Conservation (phyloP, 2,888 invertebrate species). For the Gortyna flavago region DNA sequence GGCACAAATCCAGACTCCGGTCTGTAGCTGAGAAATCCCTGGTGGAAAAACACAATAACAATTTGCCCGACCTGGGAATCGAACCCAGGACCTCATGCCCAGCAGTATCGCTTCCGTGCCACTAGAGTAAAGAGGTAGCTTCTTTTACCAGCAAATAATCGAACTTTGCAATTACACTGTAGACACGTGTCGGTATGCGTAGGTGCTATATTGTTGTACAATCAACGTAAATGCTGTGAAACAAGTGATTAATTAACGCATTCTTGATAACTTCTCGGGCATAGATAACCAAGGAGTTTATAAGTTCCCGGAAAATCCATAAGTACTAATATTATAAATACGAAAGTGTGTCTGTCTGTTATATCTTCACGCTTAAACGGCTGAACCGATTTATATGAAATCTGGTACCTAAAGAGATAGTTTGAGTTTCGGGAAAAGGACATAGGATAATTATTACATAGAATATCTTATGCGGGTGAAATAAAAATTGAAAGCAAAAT, state of each 20-base stretch:
- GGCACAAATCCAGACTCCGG: too few species aligned
- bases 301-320: neutral
- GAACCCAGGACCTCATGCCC: neutral
- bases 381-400: too few species aligned
- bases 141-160: slow-evolving; percentile 3
- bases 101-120: neutral
- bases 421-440: too few species aligned
- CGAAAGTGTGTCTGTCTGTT: too few species aligned
- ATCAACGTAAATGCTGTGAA: slow-evolving; percentile 7
- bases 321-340: too few species aligned
- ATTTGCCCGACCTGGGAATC: neutral
- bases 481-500: too few species aligned
- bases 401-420: too few species aligned
- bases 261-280: neutral
- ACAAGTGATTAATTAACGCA: slow-evolving; percentile 9
- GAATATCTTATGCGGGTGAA: too few species aligned
- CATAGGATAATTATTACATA: too few species aligned
- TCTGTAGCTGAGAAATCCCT: neutral
- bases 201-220: neutral
- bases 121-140: neutral
- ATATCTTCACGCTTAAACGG: too few species aligned
- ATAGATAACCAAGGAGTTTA: neutral
- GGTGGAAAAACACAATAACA: neutral
- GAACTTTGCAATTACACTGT: neutral
- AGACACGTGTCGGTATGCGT: neutral